A percentile compares a stretch with the other conserved stretches of the same genome.
Conservation (phyloP, 2,113 vertebrate species). For the human region DNA sequence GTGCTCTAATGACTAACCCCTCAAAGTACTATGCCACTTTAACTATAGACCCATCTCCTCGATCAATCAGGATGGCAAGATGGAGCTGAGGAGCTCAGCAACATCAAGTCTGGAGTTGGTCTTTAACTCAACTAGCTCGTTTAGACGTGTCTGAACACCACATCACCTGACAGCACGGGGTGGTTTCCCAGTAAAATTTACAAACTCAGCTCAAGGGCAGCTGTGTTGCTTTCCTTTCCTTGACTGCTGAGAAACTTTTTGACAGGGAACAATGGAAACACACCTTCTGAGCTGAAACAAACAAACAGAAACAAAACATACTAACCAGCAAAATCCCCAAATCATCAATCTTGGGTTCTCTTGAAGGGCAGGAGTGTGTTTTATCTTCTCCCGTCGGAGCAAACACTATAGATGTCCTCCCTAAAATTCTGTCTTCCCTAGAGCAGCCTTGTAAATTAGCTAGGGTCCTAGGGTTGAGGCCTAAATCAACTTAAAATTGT, state of each 20-base stretch:
- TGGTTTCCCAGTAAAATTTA: slow-evolving; percentile 67
- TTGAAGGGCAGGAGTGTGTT: slow-evolving; percentile 25
- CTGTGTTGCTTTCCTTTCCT: slow-evolving; percentile 25
- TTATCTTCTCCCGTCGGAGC: slow-evolving; percentile 29
- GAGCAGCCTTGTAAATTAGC: slow-evolving; percentile 52
- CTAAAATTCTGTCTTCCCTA: slow-evolving; percentile 12
- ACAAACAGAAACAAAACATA: not conserved
- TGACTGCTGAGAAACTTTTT: slow-evolving; percentile 61
- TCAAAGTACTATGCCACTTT: slow-evolving; percentile 64
- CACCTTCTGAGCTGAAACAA: slow-evolving; percentile 35
- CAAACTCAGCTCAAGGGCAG: slow-evolving; percentile 36
- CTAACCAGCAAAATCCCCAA: slow-evolving; percentile 40
- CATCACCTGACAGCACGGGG: slow-evolving; percentile 48
- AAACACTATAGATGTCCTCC: slow-evolving; percentile 13
- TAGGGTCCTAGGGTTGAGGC: not conserved
- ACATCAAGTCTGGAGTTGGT: slow-evolving; percentile 75
- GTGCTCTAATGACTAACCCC: slow-evolving; percentile 73
- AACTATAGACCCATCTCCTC: slow-evolving; percentile 76
- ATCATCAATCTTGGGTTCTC: slow-evolving; percentile 46
- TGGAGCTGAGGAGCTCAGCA: slow-evolving; percentile 77
- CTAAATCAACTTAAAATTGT: slow-evolving; percentile 22
- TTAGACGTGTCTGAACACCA: slow-evolving; percentile 62
- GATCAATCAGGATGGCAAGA: slow-evolving; percentile 73
- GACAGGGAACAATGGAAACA: slow-evolving; percentile 61
- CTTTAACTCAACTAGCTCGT: slow-evolving; percentile 73